Conservation (phyloP, 2,888 invertebrate genomes). For the Lasioglossum vierecki region DNA sequence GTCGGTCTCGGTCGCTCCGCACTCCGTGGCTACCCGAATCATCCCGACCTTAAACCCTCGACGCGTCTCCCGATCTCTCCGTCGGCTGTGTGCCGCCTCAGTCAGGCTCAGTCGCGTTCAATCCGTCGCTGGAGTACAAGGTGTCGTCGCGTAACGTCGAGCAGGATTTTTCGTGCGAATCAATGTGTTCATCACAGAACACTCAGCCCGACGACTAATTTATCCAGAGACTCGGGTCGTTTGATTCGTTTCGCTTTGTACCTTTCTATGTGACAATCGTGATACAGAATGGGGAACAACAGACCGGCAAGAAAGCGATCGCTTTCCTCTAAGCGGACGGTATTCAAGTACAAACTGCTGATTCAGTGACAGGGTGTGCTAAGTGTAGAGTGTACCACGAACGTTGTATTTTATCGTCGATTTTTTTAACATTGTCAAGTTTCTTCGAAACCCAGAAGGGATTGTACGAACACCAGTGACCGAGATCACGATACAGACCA, state of each 20-base stretch:
- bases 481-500: constrained; percentile 1
- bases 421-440: neutral
- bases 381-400: constrained; percentile 4
- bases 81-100: constrained; percentile 65
- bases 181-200: constrained; percentile 25
- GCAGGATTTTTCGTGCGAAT: constrained; percentile 3
- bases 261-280: neutral
- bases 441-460: neutral
- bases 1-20: constrained; percentile 30
- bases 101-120: constrained; percentile 73
- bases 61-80: constrained; percentile 51
- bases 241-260: neutral
- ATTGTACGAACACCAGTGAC: neutral
- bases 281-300: constrained; percentile 70
- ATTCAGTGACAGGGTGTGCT: constrained; percentile 65
- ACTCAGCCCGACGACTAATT: constrained; percentile 30
- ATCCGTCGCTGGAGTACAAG: constrained; percentile 63
- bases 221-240: neutral
- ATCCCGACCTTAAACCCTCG: constrained; percentile 61
- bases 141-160: constrained; percentile 20
- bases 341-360: constrained; percentile 69
- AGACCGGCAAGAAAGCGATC: constrained; percentile 71
- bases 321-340: constrained; percentile 71
- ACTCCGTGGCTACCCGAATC: constrained; percentile 38
- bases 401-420: neutral